Base-by-base conservation (phyloP, 2,113 vertebrate genomes). In the Amazona vittata region DNA sequence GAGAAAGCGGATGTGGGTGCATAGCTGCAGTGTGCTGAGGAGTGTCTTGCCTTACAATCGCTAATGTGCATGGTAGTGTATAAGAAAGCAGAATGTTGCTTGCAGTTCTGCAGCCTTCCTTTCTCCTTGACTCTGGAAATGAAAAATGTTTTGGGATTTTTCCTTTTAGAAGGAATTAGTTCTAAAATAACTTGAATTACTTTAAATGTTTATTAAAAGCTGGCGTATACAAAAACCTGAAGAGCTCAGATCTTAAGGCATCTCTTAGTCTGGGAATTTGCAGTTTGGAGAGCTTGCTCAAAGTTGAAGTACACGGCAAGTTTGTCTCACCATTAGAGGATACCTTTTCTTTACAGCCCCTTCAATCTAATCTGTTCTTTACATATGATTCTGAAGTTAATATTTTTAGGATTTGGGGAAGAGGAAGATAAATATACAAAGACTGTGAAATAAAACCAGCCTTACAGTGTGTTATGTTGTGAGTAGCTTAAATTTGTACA, bases 61-160 rank as follows among this genome's bases (percentile, higher is more conserved):
- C 4, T 21, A 1, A 28, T 0, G 2, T n/a, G 15, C 9, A 0
- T 20, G 26, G n/a, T 18, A 24, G 21, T 5, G 2, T 24, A 1
- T 67, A 19, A n/a, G 49, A 88, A 62, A 53, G 12, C 28, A 46
- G 47, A 81, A 53, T 14, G 15, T 46, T 83, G 17, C 25, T 49
- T 65, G 46, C 26, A 17, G 7, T 46, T 69, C 31, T 53, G 15
- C 71, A 60, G 37, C 33, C 46, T 86, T 74, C 28, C 46, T 39
- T 65, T 93, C 44, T 74, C 16, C 20, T 28, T 73, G 55, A 8
- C 13, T 76, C 49, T 57, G 28, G 39, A 82, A 89, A 62, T 65
- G 8, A 75, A 63, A 46, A 59, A 65, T 5, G 4, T 13, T 57
- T 44, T 11, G 20, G 4, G 46, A 70, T 68, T 24, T 59, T 35